Percentiles rank a stretch among this genome's conserved stretches.
phyloP scores from a whole-genome alignment of 2,888 invertebrate genomes.

The Drosophila mulleri region DNA sequence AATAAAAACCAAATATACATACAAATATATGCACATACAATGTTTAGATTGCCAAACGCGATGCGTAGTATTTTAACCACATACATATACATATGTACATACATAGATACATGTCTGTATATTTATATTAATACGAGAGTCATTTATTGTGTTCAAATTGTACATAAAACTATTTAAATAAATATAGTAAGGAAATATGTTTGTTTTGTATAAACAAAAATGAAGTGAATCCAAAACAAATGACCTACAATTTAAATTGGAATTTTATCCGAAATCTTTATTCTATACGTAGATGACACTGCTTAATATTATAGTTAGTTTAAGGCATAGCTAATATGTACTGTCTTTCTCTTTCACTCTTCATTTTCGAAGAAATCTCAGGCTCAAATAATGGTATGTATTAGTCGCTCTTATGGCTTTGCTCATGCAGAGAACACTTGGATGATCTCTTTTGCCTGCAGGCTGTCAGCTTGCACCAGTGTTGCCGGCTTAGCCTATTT shows the following conservation, averaged over 20 bases:
- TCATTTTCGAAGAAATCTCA: neutral
- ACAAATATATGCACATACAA: slow-evolving; percentile 13
- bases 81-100: slow-evolving; percentile 10
- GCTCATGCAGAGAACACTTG: neutral
- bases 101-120: neutral
- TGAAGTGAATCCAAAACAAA: neutral
- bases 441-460: neutral
- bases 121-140: slow-evolving; percentile 7
- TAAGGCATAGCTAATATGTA: too few relatives aligned
- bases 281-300: neutral
- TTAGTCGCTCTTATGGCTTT: neutral
- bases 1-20: slow-evolving; percentile 32
- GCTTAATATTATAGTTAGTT: neutral
- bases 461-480: neutral
- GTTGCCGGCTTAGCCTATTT: too few relatives aligned
- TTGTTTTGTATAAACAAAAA: slow-evolving; percentile 2
- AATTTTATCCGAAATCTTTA: neutral
- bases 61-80: slow-evolving; percentile 69
- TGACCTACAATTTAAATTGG: neutral
- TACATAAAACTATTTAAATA: neutral
- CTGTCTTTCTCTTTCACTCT: neutral
- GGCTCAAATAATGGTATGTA: neutral
- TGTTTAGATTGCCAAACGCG: slow-evolving; percentile 55
- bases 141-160: neutral
- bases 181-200: slow-evolving; percentile 5